Base-by-base conservation (phyloP, 2,113 vertebrate genomes). In the Lagopus leucura region DNA sequence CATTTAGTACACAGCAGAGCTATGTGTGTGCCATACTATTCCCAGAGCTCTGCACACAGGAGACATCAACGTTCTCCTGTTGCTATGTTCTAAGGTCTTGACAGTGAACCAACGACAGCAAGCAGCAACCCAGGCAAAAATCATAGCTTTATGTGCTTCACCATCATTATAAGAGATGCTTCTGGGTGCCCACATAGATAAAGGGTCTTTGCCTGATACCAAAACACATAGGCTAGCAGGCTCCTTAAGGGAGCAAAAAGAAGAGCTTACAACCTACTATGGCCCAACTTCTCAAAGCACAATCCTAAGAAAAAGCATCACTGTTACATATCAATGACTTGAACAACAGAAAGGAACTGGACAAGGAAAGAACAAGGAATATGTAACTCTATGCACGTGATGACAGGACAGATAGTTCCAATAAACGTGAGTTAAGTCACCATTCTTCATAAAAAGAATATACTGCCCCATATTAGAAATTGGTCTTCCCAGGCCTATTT, bases 121-220 rank as follows among this genome's bases (percentile, higher is more conserved):
- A 43, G 17, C 5, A 24, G 30, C 17, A 61, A 67, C 11, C 10
- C 18, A 82, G 30, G 32, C 28, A 70, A 74, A 91, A 74, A 40
- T 5, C 32, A 50, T 30, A 45, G 48, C 43, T 78, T 65, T 50
- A n/a, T 10, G 22, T 24, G 58, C 52, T 1, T 12, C 13, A 61
- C 1, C 45, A 55, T 45, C 71, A 54, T 16, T 30, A 4, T 47
- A 66, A 86, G 74, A 58, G 11, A 38, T 40, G 32, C 8, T 38
- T 16, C 30, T 70, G 43, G 6, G 12, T 50, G 11, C 11, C 16
- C 24, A 52, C 1, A 1, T 12, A 64, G n/a, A 28, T 0, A 57
- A 32, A 6, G 2, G 24, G n/a, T 27, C 67, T 66, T 76, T 71
- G 25, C 34, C 8, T 0, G 13, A 65, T 27, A 45, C 32, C 27